Evolutionary conservation across 2,113 vertebrate species (phyloP).

Genomic region (Nycticebus coucang): DNA sequence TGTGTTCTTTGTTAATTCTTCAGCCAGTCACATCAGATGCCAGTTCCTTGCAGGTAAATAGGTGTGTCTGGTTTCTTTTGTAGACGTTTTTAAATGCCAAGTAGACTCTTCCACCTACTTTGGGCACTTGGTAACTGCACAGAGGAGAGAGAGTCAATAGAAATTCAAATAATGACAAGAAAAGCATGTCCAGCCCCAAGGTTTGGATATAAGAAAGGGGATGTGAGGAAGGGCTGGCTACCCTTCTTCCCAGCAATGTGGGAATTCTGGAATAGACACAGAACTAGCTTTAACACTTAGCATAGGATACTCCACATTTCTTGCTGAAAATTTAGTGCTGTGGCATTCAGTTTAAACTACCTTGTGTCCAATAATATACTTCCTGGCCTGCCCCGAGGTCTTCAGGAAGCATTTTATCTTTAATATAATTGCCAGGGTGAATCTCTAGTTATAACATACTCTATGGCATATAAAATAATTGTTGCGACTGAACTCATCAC

Average conservation of each 20-base stretch:
- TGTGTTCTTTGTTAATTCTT: conserved; percentile 61
- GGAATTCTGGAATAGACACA: conserved; percentile 80
- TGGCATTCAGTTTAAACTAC: conserved; percentile 85
- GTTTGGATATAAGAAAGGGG: background rate
- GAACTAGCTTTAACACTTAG: conserved; percentile 81
- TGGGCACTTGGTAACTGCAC: conserved; percentile 13
- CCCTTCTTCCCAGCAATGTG: conserved; percentile 45
- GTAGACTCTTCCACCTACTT: conserved; percentile 46
- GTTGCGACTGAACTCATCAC: conserved; percentile 85
- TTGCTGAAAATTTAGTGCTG: conserved; percentile 84
- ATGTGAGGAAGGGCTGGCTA: background rate
- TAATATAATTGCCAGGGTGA: conserved; percentile 85
- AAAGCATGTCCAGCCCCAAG: conserved; percentile 4
- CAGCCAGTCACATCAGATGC: conserved; percentile 10
- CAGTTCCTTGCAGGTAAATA: conserved; percentile 30
- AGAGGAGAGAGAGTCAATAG: background rate
- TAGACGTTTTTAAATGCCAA: conserved; percentile 43
- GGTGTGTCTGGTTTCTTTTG: conserved; percentile 46
- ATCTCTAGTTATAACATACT: conserved; percentile 84
- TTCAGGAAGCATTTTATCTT: conserved; percentile 85
- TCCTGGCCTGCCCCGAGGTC: conserved; percentile 82
- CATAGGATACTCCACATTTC: conserved; percentile 78
- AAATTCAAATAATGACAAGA: conserved; percentile 39
- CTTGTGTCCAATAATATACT: conserved; percentile 83
- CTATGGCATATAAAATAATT: conserved; percentile 83